These are phyloP conservation scores for Deroptyus accipitrinus DNA, from an alignment of 2,113 vertebrate species.

Conservation along the genomic window DNA sequence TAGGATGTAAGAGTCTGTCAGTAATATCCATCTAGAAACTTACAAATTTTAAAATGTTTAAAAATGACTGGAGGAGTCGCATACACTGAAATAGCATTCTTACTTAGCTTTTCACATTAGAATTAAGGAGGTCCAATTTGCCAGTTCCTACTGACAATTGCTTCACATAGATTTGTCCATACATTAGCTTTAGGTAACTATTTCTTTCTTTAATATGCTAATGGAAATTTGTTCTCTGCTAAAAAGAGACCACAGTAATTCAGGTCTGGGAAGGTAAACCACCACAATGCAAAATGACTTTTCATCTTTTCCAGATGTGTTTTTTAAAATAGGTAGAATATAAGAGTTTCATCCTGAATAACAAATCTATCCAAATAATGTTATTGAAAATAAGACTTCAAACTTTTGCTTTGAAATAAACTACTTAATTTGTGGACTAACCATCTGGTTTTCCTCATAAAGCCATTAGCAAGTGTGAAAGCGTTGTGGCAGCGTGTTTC, in stretches of 20 bases:
- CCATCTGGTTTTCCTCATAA: neutral
- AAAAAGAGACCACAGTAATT: neutral
- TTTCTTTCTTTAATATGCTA: neutral
- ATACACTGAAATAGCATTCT: neutral
- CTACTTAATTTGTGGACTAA: neutral
- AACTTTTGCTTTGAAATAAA: neutral
- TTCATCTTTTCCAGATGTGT: slow-evolving; percentile 7
- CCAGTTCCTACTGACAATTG: neutral
- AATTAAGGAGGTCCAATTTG: neutral
- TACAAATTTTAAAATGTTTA: neutral
- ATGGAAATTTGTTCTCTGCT: neutral
- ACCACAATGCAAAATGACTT: neutral
- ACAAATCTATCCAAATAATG: neutral
- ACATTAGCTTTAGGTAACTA: neutral
- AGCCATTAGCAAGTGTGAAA: neutral
- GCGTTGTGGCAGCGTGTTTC: neutral
- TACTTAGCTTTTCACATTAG: neutral
- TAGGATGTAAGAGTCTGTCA: neutral
- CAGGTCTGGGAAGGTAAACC: slow-evolving; percentile 1
- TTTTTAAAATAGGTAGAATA: neutral
- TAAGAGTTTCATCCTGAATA: neutral
- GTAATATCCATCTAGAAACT: neutral
- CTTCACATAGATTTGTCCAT: neutral
- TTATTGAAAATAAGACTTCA: neutral
- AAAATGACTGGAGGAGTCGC: neutral